Base-by-base conservation (phyloP, 2,888 invertebrate genomes). In the Eudasyphora cyanicolor region DNA sequence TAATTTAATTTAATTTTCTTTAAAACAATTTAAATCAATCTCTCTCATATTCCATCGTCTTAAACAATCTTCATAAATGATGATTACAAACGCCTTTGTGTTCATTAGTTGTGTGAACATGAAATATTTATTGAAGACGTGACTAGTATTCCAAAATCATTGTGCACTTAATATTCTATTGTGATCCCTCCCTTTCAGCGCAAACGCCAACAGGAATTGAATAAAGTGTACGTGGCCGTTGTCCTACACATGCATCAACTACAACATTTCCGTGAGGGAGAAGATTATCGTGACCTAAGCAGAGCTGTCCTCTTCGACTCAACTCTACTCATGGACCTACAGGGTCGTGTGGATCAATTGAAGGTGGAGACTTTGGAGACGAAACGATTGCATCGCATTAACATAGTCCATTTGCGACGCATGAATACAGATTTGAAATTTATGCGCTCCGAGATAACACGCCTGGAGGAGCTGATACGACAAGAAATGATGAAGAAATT, bases 201-300 rank as follows among this genome's bases (percentile, higher is more conserved):
- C 17, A 88, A 87, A 14, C 86, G 90, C 0, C 97, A 97, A 91
- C 93, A 93, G 82, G 93, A 95, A 89, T 91, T 98, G 89, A 98
- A 98, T 88, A 95, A 96, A 77, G 94, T 98, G 2, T 94, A 95
- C 71, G 93, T 94, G 79, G 94, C 95, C 2, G 93, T 96, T 0
- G 92, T 96, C 7, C 88, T 97, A 24, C 94, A 94, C 38, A 93
- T 96, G 87, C 94, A 95, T 89, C 97, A 96, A 89, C 92, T 97
- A 24, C 94, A 94, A 87, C 93, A 94, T 87, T 92, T 94, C 57
- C 88, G 87, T 8, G 92, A 94, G 5, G 93, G 93, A 0, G 90
- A 93, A 0, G 93, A 93, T 0, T 87, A 93, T 8, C 90, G 89
- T 0, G 93, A 93, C 12, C 88, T 93, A 35, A 87, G 89, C 24